These are phyloP conservation scores for Lepidurus couesii DNA, from an alignment of 1,140 invertebrate genomes.

Conservation along the genomic window DNA sequence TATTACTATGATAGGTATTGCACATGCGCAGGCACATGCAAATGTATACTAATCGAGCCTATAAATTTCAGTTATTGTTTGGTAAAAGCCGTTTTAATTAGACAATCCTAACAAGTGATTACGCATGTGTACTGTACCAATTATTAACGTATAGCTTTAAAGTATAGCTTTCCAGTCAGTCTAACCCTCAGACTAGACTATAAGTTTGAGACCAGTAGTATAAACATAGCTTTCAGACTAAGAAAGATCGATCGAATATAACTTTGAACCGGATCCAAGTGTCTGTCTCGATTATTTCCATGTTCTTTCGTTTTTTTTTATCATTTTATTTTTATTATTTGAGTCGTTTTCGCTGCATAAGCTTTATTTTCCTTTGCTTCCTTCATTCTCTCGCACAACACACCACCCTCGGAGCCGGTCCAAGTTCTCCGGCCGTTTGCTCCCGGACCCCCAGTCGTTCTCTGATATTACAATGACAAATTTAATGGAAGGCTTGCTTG, in stretches of 20 bases:
- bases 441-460: slow-evolving; percentile 20
- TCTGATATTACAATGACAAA: slow-evolving; percentile 22
- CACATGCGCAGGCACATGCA: too few species aligned
- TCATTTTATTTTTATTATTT: neutral
- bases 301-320: neutral
- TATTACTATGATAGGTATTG: too few species aligned
- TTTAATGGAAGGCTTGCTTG: slow-evolving; percentile 22
- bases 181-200: too few species aligned
- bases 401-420: slow-evolving; percentile 12
- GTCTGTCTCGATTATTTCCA: neutral
- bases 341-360: neutral
- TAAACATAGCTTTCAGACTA: too few species aligned
- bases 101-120: too few species aligned
- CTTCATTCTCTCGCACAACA: slow-evolving; percentile 18
- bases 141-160: too few species aligned
- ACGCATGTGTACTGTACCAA: too few species aligned
- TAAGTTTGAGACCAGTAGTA: too few species aligned
- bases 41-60: too few species aligned
- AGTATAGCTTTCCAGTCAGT: too few species aligned
- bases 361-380: slow-evolving; percentile 16
- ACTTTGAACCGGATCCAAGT: neutral
- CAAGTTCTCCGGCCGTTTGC: slow-evolving; percentile 20
- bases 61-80: too few species aligned
- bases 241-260: neutral
- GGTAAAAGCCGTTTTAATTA: too few species aligned